Evolutionary conservation across 2,797 vertebrate species (phyloP).

Genomic region (Galago senegalensis): DNA sequence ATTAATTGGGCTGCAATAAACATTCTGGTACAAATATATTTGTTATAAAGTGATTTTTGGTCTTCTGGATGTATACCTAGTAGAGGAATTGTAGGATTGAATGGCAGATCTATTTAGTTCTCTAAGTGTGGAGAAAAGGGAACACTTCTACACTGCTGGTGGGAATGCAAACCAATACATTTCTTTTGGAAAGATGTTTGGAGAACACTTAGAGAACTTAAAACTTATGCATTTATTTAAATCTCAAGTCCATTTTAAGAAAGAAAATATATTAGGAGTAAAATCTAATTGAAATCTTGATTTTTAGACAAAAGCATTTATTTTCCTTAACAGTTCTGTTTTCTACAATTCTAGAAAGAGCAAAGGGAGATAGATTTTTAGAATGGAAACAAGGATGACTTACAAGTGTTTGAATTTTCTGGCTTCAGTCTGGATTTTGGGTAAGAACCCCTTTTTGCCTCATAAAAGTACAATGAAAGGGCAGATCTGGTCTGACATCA

Average conservation of each 20-base stretch:
- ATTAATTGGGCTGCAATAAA: too few species aligned
- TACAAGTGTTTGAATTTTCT: not conserved
- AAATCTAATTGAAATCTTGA: not conserved
- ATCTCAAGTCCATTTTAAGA: not conserved
- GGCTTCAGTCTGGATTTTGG: not conserved
- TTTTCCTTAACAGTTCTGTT: not conserved
- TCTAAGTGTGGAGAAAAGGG: too few species aligned
- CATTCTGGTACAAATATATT: too few species aligned
- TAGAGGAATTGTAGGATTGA: too few species aligned
- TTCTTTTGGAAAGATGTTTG: too few species aligned
- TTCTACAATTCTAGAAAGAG: constrained; percentile 8
- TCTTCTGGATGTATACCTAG: too few species aligned
- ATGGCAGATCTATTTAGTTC: too few species aligned
- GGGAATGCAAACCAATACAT: too few species aligned
- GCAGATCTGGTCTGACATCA: not conserved
- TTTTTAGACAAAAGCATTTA: not conserved
- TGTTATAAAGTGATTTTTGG: too few species aligned
- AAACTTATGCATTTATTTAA: not conserved
- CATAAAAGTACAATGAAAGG: not conserved
- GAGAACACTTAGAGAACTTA: too few species aligned
- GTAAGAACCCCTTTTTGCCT: not conserved
- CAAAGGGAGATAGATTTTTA: not conserved
- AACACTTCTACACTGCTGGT: too few species aligned
- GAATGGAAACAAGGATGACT: not conserved
- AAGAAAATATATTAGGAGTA: not conserved